Conservation (phyloP, 2,888 invertebrate genomes). For the Helleia helle region DNA sequence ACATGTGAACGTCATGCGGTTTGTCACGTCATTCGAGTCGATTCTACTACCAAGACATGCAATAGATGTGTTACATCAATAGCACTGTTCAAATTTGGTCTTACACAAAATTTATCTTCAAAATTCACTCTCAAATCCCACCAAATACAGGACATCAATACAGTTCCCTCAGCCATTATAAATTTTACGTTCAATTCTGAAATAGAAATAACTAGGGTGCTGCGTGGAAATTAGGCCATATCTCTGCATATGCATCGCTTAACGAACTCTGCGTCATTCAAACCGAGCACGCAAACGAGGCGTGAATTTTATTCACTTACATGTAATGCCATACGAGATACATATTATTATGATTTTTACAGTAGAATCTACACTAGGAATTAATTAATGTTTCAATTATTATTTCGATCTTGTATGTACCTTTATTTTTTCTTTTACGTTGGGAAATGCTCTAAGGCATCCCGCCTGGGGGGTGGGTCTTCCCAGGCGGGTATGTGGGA, state of each 20-base stretch:
- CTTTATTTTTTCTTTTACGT: too few relatives aligned
- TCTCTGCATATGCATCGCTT: conserved; percentile 8
- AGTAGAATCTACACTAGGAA: background rate
- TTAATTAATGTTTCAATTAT: background rate
- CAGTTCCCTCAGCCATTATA: background rate
- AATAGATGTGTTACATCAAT: too few relatives aligned
- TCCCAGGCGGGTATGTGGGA: too few relatives aligned
- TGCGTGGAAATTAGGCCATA: conserved; percentile 9
- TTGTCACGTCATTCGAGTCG: too few relatives aligned
- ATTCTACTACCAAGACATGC: too few relatives aligned
- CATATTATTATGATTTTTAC: conserved; percentile 4
- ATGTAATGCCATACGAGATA: conserved; percentile 5
- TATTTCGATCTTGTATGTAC: too few relatives aligned
- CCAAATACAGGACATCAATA: background rate
- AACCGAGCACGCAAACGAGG: conserved; percentile 17
- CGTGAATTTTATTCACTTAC: conserved; percentile 20
- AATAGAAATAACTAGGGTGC: conserved; percentile 8
- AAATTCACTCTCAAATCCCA: too few relatives aligned
- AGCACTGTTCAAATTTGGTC: too few relatives aligned
- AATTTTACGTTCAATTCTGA: conserved; percentile 2
- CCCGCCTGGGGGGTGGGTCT: too few relatives aligned
- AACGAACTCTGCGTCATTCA: conserved; percentile 11
- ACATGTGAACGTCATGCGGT: too few relatives aligned
- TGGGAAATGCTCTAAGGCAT: too few relatives aligned
- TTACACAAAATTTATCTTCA: too few relatives aligned